These are phyloP conservation scores for Fissipunctia ypsillon DNA, from an alignment of 2,888 invertebrate species.

Conservation along the genomic window DNA sequence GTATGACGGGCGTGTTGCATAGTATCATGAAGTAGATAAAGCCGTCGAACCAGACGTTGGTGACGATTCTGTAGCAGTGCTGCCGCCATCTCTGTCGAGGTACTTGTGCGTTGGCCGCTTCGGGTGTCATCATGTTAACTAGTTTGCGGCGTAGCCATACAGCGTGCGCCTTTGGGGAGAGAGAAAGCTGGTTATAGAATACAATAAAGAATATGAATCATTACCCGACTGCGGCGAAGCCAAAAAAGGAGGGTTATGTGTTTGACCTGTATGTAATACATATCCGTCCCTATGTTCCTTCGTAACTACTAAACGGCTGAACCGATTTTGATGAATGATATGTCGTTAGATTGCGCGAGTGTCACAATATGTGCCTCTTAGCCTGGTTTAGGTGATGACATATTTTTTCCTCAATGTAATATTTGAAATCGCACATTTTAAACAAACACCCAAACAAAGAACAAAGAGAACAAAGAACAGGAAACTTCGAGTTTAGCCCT, in stretches of 20 bases:
- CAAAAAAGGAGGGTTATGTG: no score
- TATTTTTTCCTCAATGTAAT: background rate
- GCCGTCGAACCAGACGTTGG: constrained; percentile 85
- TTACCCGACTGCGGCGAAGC: no score
- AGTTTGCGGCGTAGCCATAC: constrained; percentile 85
- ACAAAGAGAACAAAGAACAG: no score
- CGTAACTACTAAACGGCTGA: no score
- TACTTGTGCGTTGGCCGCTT: constrained; percentile 76
- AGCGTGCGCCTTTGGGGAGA: constrained; percentile 76
- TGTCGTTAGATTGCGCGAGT: no score
- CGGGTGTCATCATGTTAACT: constrained; percentile 81
- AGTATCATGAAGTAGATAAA: constrained; percentile 85
- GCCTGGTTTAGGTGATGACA: background rate
- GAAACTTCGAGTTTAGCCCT: background rate
- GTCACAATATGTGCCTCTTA: background rate
- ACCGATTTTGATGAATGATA: no score
- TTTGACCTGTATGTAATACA: no score
- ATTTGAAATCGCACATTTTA: no score
- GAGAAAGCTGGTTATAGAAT: background rate
- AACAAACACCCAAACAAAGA: background rate
- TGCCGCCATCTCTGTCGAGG: constrained; percentile 81
- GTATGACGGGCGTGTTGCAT: constrained; percentile 85
- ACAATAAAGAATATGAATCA: background rate
- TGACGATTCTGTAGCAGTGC: constrained; percentile 79
- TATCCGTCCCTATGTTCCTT: no score